Conservation (phyloP, 2,113 vertebrate species). For the Cyrtonyx montezumae region DNA sequence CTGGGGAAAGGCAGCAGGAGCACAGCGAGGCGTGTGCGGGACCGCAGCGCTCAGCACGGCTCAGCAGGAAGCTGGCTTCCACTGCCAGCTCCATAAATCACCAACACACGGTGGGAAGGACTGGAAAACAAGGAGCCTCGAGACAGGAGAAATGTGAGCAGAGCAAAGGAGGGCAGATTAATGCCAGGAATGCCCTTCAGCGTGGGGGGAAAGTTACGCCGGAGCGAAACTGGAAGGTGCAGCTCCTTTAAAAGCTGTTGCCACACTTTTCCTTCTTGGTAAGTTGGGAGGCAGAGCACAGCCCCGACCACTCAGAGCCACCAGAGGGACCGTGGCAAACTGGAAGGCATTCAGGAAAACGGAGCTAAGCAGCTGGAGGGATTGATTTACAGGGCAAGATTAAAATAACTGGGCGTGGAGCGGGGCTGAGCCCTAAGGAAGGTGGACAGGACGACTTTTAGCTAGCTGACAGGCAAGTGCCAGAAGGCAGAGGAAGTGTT, state of each 20-base stretch:
- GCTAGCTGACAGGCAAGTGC: not conserved
- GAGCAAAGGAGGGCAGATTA: not conserved
- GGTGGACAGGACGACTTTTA: not conserved
- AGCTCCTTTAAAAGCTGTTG: not conserved
- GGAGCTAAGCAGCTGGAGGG: not conserved
- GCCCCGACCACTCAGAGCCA: not conserved
- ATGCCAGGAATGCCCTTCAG: not conserved
- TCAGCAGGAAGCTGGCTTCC: not conserved
- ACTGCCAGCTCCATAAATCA: not conserved
- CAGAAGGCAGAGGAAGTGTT: not conserved
- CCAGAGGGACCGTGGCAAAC: not conserved
- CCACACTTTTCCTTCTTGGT: not conserved
- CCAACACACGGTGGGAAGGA: fast-evolving
- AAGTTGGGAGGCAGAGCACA: fast-evolving
- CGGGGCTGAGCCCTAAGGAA: not conserved
- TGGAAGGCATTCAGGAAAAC: not conserved
- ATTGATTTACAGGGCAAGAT: not conserved
- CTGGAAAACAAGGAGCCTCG: not conserved
- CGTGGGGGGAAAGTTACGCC: too few species aligned
- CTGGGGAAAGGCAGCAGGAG: not conserved
- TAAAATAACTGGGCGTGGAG: not conserved
- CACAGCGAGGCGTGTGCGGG: too few species aligned
- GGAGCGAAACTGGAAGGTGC: not conserved
- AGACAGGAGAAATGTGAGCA: not conserved
- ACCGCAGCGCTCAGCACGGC: not conserved